phyloP scores from a whole-genome alignment of 2,113 vertebrate genomes.

The Macaca mulatta region DNA sequence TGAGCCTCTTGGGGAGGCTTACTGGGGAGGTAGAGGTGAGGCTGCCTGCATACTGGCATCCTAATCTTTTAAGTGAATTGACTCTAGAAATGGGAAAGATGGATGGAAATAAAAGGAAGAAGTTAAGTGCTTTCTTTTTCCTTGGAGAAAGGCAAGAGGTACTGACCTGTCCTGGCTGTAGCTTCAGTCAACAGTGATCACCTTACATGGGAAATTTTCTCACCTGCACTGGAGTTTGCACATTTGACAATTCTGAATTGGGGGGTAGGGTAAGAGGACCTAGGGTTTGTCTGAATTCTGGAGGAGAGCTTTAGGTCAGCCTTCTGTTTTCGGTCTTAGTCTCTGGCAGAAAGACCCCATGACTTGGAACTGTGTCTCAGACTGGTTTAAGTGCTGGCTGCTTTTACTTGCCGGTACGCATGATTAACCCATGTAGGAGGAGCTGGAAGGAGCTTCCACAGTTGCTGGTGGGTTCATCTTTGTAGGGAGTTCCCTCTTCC shows the following conservation, averaged over 20 bases:
- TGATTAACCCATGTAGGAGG: accelerated
- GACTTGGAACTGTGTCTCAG: background rate
- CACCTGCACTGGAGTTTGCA: background rate
- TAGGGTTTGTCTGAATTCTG: background rate
- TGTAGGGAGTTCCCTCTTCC: background rate
- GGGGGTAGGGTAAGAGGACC: background rate
- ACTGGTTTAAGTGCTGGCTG: background rate
- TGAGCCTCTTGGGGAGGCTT: background rate
- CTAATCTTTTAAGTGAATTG: background rate
- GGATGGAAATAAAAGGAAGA: background rate
- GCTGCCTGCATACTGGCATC: too few species aligned
- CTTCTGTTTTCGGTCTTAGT: background rate
- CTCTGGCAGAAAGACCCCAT: background rate
- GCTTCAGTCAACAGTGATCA: background rate
- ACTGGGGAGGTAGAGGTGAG: background rate
- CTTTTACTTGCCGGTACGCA: accelerated
- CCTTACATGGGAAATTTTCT: background rate
- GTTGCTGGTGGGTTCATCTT: background rate
- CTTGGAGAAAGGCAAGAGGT: background rate
- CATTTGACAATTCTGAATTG: background rate
- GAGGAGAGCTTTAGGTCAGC: background rate
- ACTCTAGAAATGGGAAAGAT: background rate
- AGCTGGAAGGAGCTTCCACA: accelerated
- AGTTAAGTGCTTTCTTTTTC: background rate
- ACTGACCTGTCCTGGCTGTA: background rate